Evolutionary conservation across 2,113 vertebrate species (phyloP).

Genomic region (Embiotoca jacksoni): DNA sequence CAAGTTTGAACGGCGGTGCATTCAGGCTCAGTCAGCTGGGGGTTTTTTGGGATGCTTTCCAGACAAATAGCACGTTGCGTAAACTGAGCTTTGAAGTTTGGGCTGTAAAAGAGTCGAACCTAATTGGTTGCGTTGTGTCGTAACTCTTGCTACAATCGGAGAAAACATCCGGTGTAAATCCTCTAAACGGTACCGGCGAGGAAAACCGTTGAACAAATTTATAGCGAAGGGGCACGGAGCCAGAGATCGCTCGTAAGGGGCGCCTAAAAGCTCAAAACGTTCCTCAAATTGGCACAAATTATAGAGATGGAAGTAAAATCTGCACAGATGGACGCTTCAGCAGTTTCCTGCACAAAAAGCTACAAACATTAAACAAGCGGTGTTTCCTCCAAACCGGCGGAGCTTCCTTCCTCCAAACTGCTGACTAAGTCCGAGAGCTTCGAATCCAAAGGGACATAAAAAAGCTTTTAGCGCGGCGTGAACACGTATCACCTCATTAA

Average conservation of each 20-base stretch:
- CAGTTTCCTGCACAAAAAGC: neutral
- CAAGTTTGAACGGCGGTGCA: no score
- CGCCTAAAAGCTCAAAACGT: neutral
- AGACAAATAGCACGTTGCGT: neutral
- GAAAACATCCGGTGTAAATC: no score
- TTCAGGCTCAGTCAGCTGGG: no score
- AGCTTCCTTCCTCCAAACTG: constrained; percentile 1
- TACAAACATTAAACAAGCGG: neutral
- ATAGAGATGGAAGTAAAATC: neutral
- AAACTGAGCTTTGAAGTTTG: neutral
- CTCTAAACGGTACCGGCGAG: neutral
- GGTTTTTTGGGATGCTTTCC: no score
- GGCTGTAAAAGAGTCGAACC: neutral
- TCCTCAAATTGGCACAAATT: neutral
- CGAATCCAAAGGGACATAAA: constrained; percentile 30
- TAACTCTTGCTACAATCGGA: no score
- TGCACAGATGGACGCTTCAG: neutral
- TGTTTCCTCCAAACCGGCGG: constrained; percentile 11
- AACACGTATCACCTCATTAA: constrained; percentile 42
- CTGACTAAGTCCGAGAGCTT: constrained; percentile 15
- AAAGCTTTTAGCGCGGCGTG: constrained; percentile 46
- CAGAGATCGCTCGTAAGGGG: no score
- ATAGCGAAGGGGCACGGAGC: neutral
- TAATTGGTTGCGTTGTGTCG: neutral
- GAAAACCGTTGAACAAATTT: neutral